Percentiles rank a stretch among this genome's conserved stretches.
These are phyloP conservation scores for Leptopilina myrica DNA, from an alignment of 2,888 invertebrate species.

Conservation along the genomic window DNA sequence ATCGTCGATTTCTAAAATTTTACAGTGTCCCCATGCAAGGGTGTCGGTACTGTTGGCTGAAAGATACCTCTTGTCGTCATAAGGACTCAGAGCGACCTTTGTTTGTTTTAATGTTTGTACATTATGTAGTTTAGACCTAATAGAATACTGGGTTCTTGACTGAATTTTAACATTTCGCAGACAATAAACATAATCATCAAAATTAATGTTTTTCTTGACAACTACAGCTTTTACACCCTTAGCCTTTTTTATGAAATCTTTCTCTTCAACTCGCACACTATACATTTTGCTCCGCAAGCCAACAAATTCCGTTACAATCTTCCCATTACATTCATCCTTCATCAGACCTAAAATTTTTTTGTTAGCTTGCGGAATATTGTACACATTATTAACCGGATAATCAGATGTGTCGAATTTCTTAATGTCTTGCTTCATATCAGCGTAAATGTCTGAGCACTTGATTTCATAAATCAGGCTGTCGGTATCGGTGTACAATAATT, in stretches of 20 bases:
- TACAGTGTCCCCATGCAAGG: no score
- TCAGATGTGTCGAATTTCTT: not conserved
- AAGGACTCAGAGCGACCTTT: no score
- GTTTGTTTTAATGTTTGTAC: no score
- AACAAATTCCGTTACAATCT: not conserved
- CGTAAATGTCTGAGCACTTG: not conserved
- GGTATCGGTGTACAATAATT: conserved; percentile 56
- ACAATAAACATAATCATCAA: not conserved
- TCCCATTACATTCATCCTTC: not conserved
- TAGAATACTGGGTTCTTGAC: not conserved
- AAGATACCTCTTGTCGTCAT: no score
- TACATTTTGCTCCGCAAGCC: conserved; percentile 11
- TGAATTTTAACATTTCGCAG: not conserved
- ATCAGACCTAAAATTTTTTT: not conserved
- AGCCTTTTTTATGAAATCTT: not conserved
- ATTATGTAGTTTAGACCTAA: not conserved
- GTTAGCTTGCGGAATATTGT: not conserved
- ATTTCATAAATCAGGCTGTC: conserved; percentile 3
- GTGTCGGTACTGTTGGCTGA: no score
- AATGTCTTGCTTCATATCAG: not conserved
- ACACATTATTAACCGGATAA: not conserved
- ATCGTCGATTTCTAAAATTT: no score
- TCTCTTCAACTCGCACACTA: not conserved
- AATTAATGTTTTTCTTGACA: not conserved
- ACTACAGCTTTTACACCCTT: not conserved